A percentile compares a stretch with the other conserved stretches of the same genome.
phyloP scores from a whole-genome alignment of 2,797 vertebrate species.

The Allobates femoralis region DNA sequence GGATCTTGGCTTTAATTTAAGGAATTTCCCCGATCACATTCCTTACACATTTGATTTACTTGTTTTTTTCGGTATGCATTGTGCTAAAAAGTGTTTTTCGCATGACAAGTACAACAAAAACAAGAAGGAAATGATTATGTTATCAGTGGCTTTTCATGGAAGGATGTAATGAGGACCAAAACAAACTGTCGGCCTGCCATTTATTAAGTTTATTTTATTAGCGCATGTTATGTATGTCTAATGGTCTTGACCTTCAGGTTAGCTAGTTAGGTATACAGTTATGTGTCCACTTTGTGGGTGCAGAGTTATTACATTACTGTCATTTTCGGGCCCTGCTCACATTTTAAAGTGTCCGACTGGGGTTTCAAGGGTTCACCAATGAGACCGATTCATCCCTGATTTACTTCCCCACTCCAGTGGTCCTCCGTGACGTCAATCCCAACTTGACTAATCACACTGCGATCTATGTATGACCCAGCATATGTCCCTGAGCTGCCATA shows the following conservation, averaged over 20 bases:
- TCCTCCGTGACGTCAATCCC: no score
- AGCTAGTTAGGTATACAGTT: background rate
- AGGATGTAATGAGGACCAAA: background rate
- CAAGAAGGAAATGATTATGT: conserved; percentile 23
- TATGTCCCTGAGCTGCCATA: no score
- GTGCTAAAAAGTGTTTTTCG: conserved; percentile 31
- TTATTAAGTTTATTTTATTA: background rate
- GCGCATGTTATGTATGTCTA: background rate
- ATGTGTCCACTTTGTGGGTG: background rate
- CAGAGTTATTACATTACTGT: background rate
- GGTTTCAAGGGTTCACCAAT: no score
- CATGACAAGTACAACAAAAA: conserved; percentile 20
- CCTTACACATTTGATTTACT: conserved; percentile 45
- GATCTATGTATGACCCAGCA: no score
- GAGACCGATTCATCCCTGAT: no score
- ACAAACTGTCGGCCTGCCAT: background rate
- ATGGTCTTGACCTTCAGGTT: background rate
- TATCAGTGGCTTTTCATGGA: background rate
- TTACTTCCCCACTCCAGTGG: no score
- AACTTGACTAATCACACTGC: no score
- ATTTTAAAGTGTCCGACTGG: no score
- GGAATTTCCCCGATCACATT: conserved; percentile 54
- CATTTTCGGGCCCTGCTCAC: background rate
- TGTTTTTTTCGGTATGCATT: conserved; percentile 25
- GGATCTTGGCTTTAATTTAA: conserved; percentile 42